Evolutionary conservation across 2,113 vertebrate genomes (phyloP).

Genomic region (Mustelus asterias): DNA sequence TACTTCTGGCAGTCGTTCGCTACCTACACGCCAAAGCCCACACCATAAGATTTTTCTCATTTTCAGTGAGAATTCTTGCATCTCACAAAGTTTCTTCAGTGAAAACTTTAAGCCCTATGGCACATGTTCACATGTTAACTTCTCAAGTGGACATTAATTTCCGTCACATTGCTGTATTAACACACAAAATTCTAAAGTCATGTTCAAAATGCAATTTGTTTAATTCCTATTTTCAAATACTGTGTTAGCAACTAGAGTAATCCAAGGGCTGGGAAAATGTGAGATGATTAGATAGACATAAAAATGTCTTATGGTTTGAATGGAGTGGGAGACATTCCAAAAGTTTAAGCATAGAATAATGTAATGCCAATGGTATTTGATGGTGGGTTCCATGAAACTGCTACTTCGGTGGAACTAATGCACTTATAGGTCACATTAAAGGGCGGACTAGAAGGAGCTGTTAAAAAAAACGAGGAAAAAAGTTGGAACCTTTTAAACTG

Average conservation of each 20-base stretch:
- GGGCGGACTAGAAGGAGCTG: conserved; percentile 65
- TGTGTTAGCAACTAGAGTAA: conserved; percentile 57
- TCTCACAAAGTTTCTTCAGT: background rate
- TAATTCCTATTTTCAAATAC: conserved; percentile 58
- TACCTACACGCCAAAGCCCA: no score
- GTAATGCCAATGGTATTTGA: conserved; percentile 61
- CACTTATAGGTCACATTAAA: conserved; percentile 56
- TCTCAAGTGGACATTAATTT: background rate
- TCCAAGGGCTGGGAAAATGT: conserved; percentile 59
- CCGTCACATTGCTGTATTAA: conserved; percentile 37
- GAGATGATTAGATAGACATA: conserved; percentile 54
- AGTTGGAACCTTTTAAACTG: conserved; percentile 9
- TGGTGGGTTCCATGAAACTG: conserved; percentile 61
- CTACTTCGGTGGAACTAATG: conserved; percentile 63
- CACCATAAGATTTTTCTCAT: background rate
- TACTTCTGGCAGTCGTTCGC: no score
- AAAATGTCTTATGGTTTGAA: conserved; percentile 53
- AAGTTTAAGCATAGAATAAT: conserved; percentile 59
- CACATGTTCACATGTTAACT: background rate
- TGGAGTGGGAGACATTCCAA: conserved; percentile 62
- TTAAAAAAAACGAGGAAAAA: conserved; percentile 32
- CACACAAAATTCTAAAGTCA: conserved; percentile 68
- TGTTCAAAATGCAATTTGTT: conserved; percentile 63
- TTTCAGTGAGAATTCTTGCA: background rate
- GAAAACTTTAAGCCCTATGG: no score